Base-by-base conservation (phyloP, 1,140 invertebrate species). In the Drosophila nasuta region DNA sequence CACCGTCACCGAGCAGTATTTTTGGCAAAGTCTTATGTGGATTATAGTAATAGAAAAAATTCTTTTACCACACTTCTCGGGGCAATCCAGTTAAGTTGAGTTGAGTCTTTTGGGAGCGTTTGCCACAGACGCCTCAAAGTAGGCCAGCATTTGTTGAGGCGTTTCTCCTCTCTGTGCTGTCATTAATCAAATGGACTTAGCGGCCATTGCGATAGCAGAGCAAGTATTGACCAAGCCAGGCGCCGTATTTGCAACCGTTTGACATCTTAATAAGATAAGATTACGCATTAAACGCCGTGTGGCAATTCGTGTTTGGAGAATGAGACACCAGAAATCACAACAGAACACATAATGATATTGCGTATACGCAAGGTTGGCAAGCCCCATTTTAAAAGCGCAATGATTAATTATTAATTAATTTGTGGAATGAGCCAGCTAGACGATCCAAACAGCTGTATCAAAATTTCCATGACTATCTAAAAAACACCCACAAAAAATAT, bases 221-320 rank as follows among this genome's bases (percentile, higher is more conserved):
- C 13, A 5, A 43, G 49, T 75, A 64, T 82, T 79, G 82, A 66
- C 75, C 75, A 73, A 57, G 75, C 45, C 43, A 46, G 67, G 70
- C 74, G 74, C 77, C 81, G 49, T 70, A 58, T 70, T 43, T 45
- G 70, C 63, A 30, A 35, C 20, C 2, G 54, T 75, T 68, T 77
- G 74, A 75, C 62, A 81, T 89, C 81, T 81, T 74, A 64, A 59
- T 54, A 46, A 60, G 83, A 88, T 88, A 88, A 89, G 85, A 83
- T 85, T 88, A 68, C 67, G 67, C 35, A 10, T 66, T 68, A 74
- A 83, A 68, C 74, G 66, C 64, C 65, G 70, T 72, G 66, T 60
- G 74, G 63, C 33, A 48, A 65, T 65, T 17, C 17, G 30, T 2
- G 17, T 25, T 25, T 25, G 7, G 35, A 25, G 45, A 7, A 48